A percentile compares a stretch with the other conserved stretches of the same genome.
Evolutionary conservation across 2,113 vertebrate species (phyloP).

Genomic region (Mellivora capensis): DNA sequence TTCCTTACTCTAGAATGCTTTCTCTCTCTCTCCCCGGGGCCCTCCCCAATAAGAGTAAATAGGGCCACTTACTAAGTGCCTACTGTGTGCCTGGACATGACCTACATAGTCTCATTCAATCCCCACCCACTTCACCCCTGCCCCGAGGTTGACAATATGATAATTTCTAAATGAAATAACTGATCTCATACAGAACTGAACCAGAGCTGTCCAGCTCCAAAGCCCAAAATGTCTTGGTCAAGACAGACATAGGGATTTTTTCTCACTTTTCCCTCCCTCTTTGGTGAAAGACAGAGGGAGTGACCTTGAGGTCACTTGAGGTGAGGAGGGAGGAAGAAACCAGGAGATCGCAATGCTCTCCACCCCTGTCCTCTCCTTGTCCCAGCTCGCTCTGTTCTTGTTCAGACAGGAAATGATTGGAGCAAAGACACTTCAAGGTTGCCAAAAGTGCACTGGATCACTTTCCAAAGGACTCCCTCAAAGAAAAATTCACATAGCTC

Average conservation of each 20-base stretch:
- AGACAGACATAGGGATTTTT: background rate
- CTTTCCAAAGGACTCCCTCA: background rate
- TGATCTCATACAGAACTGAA: background rate
- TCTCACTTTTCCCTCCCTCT: background rate
- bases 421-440: background rate
- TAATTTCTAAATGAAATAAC: background rate
- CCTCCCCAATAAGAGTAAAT: background rate
- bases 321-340: background rate
- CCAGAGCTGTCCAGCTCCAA: background rate
- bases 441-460: background rate
- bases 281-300: background rate
- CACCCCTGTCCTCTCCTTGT: background rate
- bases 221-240: background rate
- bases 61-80: background rate
- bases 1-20: background rate
- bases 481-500: background rate
- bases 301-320: too few relatives aligned
- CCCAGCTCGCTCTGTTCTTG: background rate
- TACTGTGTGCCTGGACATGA: background rate
- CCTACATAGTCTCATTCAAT: background rate
- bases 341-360: background rate
- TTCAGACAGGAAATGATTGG: background rate
- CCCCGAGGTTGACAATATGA: background rate
- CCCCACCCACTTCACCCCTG: background rate
- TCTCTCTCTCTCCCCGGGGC: background rate